Conservation (phyloP, 2,888 invertebrate genomes). For the Leptura quadrifasciata region DNA sequence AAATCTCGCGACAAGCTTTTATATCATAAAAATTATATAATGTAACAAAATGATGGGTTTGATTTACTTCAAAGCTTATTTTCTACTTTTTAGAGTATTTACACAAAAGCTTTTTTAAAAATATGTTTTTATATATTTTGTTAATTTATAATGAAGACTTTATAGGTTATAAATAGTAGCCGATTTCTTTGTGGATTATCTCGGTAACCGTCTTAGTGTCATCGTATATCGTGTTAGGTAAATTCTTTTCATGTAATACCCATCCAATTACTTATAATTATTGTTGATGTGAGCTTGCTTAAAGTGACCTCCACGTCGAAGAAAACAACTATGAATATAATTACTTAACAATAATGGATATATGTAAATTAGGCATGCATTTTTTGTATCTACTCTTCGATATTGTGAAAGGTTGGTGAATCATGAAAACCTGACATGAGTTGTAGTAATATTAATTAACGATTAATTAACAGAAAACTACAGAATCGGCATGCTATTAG, state of each 20-base stretch:
- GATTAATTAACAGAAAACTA: constrained; percentile 7
- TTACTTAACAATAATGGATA: constrained; percentile 33
- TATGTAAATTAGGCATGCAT: constrained; percentile 31
- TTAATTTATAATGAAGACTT: too few species aligned
- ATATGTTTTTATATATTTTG: too few species aligned
- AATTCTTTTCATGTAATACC: constrained; percentile 18
- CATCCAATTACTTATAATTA: constrained; percentile 19
- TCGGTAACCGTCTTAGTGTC: too few species aligned
- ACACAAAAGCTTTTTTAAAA: too few species aligned
- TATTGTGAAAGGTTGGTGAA: constrained; percentile 31
- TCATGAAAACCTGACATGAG: constrained; percentile 19
- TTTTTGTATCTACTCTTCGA: constrained; percentile 20
- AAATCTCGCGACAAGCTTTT: too few species aligned
- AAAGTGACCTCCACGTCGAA: constrained; percentile 33
- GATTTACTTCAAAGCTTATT: too few species aligned
- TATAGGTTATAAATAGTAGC: too few species aligned
- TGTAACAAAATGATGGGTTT: too few species aligned
- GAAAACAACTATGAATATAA: constrained; percentile 38
- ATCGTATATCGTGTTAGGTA: background rate
- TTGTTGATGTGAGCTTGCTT: constrained; percentile 20
- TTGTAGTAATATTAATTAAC: constrained; percentile 5
- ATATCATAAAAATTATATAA: too few species aligned
- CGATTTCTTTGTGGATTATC: too few species aligned
- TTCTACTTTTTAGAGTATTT: too few species aligned
- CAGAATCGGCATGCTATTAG: constrained; percentile 2